phyloP scores from a whole-genome alignment of 1,140 invertebrate species.

The Zelostemma sp. region DNA sequence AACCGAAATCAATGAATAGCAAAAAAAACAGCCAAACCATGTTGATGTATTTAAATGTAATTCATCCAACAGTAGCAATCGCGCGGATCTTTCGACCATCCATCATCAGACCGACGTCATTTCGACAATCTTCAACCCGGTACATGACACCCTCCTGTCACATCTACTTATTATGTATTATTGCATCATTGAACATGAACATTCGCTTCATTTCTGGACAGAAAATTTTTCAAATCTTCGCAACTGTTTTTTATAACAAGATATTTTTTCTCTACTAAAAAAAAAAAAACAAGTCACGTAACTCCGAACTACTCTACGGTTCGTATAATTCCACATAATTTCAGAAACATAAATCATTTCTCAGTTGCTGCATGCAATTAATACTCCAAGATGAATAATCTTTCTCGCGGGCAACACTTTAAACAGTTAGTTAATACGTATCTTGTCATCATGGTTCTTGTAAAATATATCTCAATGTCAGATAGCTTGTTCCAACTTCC shows the following conservation, averaged over 20 bases:
- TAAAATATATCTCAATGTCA: neutral
- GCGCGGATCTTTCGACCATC: slow-evolving; percentile 27
- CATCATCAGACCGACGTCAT: slow-evolving; percentile 28
- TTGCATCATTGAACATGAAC: neutral
- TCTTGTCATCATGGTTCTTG: slow-evolving; percentile 1
- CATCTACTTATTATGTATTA: slow-evolving; percentile 5
- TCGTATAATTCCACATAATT: neutral
- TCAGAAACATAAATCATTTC: neutral
- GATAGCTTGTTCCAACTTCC: neutral
- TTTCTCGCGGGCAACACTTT: neutral
- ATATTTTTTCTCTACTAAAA: no score
- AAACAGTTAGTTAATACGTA: slow-evolving; percentile 2
- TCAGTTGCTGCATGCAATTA: neutral
- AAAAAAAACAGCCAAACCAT: slow-evolving; percentile 8
- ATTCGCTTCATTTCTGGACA: neutral
- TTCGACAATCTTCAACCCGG: slow-evolving; percentile 24
- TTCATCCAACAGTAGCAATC: slow-evolving; percentile 29
- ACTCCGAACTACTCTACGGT: no score
- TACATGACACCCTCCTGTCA: slow-evolving; percentile 9
- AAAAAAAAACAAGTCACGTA: no score
- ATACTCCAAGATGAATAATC: neutral
- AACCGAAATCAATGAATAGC: neutral
- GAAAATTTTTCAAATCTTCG: neutral
- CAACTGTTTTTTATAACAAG: no score
- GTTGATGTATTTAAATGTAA: slow-evolving; percentile 29